Evolutionary conservation across 2,113 vertebrate species (phyloP), one percentile per base, ranked within the genome.

Genomic region (Noctilio leporinus): DNA sequence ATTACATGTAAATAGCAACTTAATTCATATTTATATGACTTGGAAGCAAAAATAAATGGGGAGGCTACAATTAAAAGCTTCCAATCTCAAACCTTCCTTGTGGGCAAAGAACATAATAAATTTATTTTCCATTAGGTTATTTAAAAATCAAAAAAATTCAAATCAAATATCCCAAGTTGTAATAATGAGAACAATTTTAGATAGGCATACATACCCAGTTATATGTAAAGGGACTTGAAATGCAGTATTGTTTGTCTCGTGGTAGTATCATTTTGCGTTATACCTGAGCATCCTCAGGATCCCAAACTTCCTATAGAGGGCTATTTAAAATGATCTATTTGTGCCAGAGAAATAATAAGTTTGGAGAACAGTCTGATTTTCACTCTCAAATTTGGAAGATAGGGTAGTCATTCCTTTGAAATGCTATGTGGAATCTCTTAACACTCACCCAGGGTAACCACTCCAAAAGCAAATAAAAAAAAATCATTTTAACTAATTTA

Each of bases 361-460:
- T 78, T 82, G n/a, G 33, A 73, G 24, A 15, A 28, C 14, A 86
- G 78, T 77, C 15, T 80, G 12, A 91, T 69, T 94, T 92, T 96
- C 35, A 83, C 14, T 16, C 15, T 77, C 69, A 92, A 86, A 89
- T 95, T 89, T 86, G 40, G 33, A 89, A 95, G n/a, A 92, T 65
- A 26, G 12, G 3, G 0, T 19, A 62, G 26, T 82, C 2, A 70
- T 75, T 89, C 92, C 75, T 45, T 77, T 90, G 43, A 64, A 83
- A 76, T 70, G 8, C 6, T 47, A 53, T 69, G 17, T 92, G 84
- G 35, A 95, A 92, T 72, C 53, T 92, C 38, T 33, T 72, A 89
- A 69, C 7, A 62, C 19, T 55, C 93, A 53, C 89, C 55, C 8
- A 93, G 80, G 10, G 19, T 76, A 93, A 86, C 26, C 38, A 75